These are phyloP conservation scores for Mustela nigripes DNA, from an alignment of 2,113 vertebrate genomes.

Conservation along the genomic window DNA sequence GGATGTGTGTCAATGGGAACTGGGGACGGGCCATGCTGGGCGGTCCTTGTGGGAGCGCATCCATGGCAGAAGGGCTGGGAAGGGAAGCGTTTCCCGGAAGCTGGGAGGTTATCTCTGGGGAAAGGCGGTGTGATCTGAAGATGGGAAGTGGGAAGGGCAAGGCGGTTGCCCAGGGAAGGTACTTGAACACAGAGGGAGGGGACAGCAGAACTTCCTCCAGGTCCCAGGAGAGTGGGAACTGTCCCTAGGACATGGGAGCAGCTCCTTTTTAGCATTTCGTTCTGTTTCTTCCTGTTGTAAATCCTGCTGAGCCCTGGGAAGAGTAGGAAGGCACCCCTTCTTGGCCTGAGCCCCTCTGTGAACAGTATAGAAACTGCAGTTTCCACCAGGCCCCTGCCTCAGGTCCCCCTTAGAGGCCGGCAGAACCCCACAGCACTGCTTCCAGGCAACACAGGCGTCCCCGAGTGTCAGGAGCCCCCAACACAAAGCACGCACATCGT, in stretches of 20 bases:
- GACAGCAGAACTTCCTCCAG: neutral
- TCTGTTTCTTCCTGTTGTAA: neutral
- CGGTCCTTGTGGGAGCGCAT: too few relatives aligned
- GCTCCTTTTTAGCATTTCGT: neutral
- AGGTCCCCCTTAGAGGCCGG: neutral
- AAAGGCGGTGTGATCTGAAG: neutral
- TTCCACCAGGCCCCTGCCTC: neutral
- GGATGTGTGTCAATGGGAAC: fast-evolving
- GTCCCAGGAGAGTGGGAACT: neutral
- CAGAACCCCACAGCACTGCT: neutral
- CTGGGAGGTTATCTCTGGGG: neutral
- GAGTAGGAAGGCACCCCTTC: neutral
- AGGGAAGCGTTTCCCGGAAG: neutral
- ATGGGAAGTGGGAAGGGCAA: neutral
- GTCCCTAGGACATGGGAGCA: neutral
- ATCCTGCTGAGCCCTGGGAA: neutral
- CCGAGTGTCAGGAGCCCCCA: neutral
- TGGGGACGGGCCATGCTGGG: fast-evolving
- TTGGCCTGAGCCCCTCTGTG: fast-evolving
- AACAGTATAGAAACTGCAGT: neutral
- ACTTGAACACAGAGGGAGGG: too few relatives aligned
- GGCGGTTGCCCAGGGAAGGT: neutral
- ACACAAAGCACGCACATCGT: fast-evolving
- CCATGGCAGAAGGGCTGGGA: neutral
- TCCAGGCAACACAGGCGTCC: neutral